A percentile compares a stretch with the other conserved stretches of the same genome.
Evolutionary conservation across 2,113 vertebrate genomes (phyloP).

Genomic region (Oncorhynchus gorbuscha): DNA sequence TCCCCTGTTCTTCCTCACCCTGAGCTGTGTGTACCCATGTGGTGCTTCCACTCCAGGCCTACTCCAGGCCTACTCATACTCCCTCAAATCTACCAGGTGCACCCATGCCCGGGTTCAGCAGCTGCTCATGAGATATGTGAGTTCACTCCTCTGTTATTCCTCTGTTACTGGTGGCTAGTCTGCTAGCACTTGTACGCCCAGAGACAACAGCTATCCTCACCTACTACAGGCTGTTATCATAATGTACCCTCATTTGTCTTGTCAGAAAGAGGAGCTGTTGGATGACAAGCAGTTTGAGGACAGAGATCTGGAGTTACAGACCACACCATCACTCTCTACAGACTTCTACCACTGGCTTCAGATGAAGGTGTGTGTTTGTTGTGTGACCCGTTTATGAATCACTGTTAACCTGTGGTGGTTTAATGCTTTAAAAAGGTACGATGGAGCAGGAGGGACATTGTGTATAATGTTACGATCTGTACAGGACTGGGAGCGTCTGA

Average conservation of each 20-base stretch:
- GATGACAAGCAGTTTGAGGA: constrained; percentile 59
- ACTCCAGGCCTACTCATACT: constrained; percentile 46
- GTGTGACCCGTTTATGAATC: neutral
- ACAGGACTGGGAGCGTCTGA: constrained; percentile 69
- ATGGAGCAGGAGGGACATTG: neutral
- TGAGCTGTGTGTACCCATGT: constrained; percentile 34
- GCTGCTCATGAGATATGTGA: constrained; percentile 62
- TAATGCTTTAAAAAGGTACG: constrained; percentile 24
- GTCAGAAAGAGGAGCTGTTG: constrained; percentile 67
- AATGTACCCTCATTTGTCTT: neutral
- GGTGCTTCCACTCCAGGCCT: constrained; percentile 1
- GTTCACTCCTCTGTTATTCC: constrained; percentile 15
- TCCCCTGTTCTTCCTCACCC: constrained; percentile 32
- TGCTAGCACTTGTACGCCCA: neutral
- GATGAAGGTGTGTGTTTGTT: constrained; percentile 62
- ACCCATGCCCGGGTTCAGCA: constrained; percentile 58
- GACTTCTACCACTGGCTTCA: constrained; percentile 64
- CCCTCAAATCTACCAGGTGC: constrained; percentile 54
- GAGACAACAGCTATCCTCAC: neutral
- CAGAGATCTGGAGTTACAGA: constrained; percentile 46
- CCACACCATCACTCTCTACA: constrained; percentile 63
- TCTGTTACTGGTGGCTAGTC: neutral
- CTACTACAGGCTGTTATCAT: neutral
- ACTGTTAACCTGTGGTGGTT: neutral
- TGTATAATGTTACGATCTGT: constrained; percentile 27